These are phyloP conservation scores for Xyrauchen texanus DNA, from an alignment of 2,113 vertebrate species.

Conservation along the genomic window DNA sequence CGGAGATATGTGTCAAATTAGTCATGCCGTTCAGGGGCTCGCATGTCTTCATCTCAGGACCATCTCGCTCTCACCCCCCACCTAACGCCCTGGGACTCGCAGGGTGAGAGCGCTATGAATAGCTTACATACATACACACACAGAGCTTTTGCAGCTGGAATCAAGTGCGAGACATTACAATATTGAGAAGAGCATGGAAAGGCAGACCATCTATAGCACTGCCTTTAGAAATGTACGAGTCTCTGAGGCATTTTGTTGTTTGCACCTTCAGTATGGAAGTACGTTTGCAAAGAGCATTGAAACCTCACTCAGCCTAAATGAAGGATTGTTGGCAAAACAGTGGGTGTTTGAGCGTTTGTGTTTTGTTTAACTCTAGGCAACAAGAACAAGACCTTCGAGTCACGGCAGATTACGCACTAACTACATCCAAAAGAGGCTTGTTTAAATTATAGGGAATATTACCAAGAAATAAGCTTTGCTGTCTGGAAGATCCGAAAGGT, in stretches of 20 bases:
- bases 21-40: conserved; percentile 68
- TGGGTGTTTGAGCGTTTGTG: conserved; percentile 1
- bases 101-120: conserved; percentile 40
- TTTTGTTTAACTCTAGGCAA: conserved; percentile 23
- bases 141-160: background rate
- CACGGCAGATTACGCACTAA: background rate
- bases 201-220: background rate
- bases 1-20: conserved; percentile 80
- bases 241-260: conserved; percentile 7
- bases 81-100: conserved; percentile 40
- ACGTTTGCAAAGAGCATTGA: background rate
- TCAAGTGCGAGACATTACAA: conserved; percentile 36
- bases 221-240: background rate
- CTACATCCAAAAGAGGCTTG: conserved; percentile 6
- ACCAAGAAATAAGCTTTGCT: conserved; percentile 35
- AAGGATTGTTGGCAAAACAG: conserved; percentile 24
- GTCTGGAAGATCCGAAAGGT: conserved; percentile 38
- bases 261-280: background rate
- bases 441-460: conserved; percentile 44
- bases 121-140: conserved; percentile 36
- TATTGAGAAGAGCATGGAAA: conserved; percentile 25
- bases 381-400: conserved; percentile 29
- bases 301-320: background rate
- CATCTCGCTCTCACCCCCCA: conserved; percentile 54
- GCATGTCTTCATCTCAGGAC: conserved; percentile 63